Evolutionary conservation across 2,797 vertebrate species (phyloP).

Genomic region (Scolopax bukidnonensis): DNA sequence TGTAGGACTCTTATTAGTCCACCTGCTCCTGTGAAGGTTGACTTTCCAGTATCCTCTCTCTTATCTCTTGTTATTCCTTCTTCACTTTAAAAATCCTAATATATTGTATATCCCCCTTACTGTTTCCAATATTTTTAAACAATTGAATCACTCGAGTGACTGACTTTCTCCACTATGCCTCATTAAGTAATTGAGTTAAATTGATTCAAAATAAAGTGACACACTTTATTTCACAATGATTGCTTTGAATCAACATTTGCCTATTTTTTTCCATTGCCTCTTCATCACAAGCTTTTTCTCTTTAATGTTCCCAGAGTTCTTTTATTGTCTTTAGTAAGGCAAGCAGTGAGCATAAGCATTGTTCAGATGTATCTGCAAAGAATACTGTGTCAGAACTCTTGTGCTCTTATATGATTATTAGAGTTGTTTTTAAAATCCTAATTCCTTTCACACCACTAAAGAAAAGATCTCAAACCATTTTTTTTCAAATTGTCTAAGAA

Average conservation of each 20-base stretch:
- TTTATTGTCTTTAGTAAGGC: not conserved
- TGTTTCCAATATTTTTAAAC: constrained; percentile 52
- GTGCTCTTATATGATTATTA: not conserved
- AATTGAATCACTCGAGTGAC: not conserved
- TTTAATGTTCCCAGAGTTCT: not conserved
- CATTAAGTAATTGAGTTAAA: constrained; percentile 64
- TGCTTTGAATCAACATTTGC: constrained; percentile 52
- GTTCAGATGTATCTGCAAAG: not conserved
- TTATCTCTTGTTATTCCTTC: not conserved
- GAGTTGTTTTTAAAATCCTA: not conserved
- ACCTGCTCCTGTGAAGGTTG: not conserved
- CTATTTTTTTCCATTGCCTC: constrained; percentile 17
- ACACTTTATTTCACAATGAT: constrained; percentile 45
- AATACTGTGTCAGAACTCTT: not conserved
- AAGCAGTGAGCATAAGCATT: not conserved
- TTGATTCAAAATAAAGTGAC: constrained; percentile 62
- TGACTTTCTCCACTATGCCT: constrained; percentile 33
- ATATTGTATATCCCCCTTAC: not conserved
- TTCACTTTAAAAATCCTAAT: not conserved
- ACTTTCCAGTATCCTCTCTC: not conserved
- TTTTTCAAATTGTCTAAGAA: not conserved
- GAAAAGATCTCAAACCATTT: not conserved
- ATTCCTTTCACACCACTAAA: not conserved
- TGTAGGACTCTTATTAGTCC: not conserved
- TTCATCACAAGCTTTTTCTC: not conserved